A percentile compares a stretch with the other conserved stretches of the same genome.
Conservation (phyloP, 2,113 vertebrate genomes). For the Canis aureus region DNA sequence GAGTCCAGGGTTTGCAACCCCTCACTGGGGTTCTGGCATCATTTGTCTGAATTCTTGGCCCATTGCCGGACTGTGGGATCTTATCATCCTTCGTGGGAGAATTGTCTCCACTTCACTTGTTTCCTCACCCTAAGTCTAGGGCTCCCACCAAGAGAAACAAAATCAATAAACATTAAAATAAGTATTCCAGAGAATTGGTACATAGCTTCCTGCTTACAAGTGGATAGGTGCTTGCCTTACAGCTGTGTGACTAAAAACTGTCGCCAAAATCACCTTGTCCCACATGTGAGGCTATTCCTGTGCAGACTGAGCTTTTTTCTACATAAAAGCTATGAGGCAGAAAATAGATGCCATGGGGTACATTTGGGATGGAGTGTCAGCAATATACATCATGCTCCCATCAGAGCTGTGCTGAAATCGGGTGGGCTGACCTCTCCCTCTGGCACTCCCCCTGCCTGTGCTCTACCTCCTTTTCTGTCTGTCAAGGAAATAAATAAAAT, state of each 20-base stretch:
- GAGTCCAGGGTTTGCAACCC: background rate
- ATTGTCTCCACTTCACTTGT: background rate
- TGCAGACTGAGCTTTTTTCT: background rate
- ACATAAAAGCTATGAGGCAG: background rate
- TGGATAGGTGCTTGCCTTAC: background rate
- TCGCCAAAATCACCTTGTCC: background rate
- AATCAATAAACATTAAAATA: constrained; percentile 35
- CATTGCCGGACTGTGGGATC: background rate
- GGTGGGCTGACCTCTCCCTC: background rate
- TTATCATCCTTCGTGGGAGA: background rate
- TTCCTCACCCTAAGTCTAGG: background rate
- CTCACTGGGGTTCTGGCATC: background rate
- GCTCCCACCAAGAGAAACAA: background rate
- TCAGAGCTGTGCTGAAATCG: background rate
- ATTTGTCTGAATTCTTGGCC: background rate
- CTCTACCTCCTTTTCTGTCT: too few species aligned
- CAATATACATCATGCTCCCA: background rate
- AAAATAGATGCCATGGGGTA: background rate
- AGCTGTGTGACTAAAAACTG: background rate
- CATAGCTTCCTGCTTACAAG: background rate
- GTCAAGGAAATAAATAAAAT: too few species aligned
- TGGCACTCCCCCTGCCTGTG: too few species aligned
- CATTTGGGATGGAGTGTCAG: background rate
- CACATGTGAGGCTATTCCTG: background rate
- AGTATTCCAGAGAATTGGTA: background rate